These are phyloP conservation scores for Amblyornis subalaris DNA, from an alignment of 2,113 vertebrate species.

Conservation along the genomic window DNA sequence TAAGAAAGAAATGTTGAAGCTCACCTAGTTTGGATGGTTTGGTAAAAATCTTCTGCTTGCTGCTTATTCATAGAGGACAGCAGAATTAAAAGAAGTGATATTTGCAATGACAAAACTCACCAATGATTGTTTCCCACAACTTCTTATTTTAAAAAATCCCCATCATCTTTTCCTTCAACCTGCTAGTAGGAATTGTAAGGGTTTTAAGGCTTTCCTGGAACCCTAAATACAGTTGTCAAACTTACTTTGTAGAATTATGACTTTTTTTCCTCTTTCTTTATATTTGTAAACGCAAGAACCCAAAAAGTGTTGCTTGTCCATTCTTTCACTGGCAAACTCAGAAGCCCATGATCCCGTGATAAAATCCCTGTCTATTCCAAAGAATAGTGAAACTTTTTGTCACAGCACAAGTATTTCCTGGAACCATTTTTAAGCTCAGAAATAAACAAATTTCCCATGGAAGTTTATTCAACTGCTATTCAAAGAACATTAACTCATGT, in stretches of 20 bases:
- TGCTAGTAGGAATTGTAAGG: neutral
- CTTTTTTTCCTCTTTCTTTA: neutral
- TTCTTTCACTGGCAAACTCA: neutral
- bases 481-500: conserved; percentile 21
- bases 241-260: neutral
- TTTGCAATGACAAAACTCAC: neutral
- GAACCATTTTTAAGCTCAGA: conserved; percentile 34
- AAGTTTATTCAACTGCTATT: conserved; percentile 53
- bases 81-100: neutral
- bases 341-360: neutral
- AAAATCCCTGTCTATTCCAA: neutral
- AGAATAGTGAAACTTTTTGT: conserved; percentile 18
- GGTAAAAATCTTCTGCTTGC: neutral
- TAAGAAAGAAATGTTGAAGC: neutral
- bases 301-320: neutral
- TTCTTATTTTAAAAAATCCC: neutral
- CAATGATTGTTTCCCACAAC: neutral
- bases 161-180: neutral
- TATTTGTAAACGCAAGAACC: neutral
- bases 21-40: neutral
- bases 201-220: neutral
- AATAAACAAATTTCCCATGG: conserved; percentile 41
- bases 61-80: neutral
- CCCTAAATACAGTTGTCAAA: neutral
- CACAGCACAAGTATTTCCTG: conserved; percentile 5